Evolutionary conservation across 2,888 invertebrate genomes (phyloP).

Genomic region (Drosophila limbata): DNA sequence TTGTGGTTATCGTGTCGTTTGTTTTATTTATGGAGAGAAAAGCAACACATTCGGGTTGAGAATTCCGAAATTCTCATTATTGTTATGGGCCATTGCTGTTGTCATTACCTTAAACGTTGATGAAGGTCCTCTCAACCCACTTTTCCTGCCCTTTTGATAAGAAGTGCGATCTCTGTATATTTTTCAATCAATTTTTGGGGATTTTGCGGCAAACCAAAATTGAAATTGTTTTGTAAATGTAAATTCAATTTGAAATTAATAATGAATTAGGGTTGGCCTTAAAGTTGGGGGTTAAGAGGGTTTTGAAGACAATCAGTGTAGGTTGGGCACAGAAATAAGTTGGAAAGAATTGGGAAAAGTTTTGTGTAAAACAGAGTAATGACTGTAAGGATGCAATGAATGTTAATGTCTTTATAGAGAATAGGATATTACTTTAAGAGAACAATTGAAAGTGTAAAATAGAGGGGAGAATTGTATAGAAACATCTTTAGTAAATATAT

Average conservation of each 20-base stretch:
- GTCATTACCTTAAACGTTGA: constrained; percentile 65
- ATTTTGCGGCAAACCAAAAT: constrained; percentile 28
- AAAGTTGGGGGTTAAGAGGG: not conserved
- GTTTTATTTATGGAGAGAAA: constrained; percentile 58
- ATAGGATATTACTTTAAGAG: not conserved
- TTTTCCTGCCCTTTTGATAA: not conserved
- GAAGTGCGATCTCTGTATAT: constrained; percentile 15
- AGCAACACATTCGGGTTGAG: constrained; percentile 28
- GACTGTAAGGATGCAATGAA: not conserved
- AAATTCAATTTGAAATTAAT: constrained; percentile 65
- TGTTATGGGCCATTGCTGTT: constrained; percentile 60
- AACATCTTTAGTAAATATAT: too few relatives aligned
- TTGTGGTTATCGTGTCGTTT: constrained; percentile 69
- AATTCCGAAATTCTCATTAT: constrained; percentile 58
- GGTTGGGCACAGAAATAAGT: not conserved
- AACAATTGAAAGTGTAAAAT: not conserved
- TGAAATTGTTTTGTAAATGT: constrained; percentile 57
- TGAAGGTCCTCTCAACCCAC: constrained; percentile 33
- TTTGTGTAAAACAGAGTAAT: not conserved
- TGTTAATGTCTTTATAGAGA: not conserved
- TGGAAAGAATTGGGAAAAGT: constrained; percentile 15
- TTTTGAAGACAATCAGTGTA: constrained; percentile 9
- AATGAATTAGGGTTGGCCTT: constrained; percentile 39
- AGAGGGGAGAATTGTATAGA: not conserved
- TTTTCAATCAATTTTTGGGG: constrained; percentile 50